phyloP scores from a whole-genome alignment of 1,140 invertebrate species.

The Macrobrachium nipponense region DNA sequence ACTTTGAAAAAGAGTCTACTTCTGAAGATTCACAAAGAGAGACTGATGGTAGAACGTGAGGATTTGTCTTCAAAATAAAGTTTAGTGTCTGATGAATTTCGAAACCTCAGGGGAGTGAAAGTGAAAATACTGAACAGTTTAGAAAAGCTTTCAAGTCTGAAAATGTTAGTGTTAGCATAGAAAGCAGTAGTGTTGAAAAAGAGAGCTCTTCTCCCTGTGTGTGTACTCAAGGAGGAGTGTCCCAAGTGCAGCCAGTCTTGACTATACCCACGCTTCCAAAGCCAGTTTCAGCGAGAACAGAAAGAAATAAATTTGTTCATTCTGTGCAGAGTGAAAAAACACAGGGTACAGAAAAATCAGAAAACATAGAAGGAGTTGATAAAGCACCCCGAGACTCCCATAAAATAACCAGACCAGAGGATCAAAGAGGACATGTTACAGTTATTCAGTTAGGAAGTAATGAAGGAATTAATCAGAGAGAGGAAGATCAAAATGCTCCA shows the following conservation, averaged over 20 bases:
- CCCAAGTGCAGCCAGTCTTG: not conserved
- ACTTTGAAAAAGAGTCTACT: conserved; percentile 48
- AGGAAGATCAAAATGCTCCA: not conserved
- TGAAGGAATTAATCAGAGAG: conserved; percentile 12
- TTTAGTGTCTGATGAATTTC: conserved; percentile 38
- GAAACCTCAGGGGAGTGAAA: conserved; percentile 34
- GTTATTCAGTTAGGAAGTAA: not conserved
- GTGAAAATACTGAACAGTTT: conserved; percentile 35
- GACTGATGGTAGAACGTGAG: conserved; percentile 32
- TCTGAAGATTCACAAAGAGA: conserved; percentile 52
- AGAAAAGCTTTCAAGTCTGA: conserved; percentile 31
- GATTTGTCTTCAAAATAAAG: conserved; percentile 49
- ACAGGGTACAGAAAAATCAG: conserved; percentile 3
- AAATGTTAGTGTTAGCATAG: conserved; percentile 37
- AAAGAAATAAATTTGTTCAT: conserved; percentile 36
- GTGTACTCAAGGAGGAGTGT: conserved; percentile 1
- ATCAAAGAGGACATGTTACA: not conserved
- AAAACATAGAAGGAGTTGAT: not conserved
- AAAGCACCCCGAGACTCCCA: not conserved
- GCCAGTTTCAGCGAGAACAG: conserved; percentile 43
- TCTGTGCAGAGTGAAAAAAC: conserved; percentile 16
- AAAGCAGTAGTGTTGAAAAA: conserved; percentile 9
- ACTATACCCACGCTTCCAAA: conserved; percentile 45
- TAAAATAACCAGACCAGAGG: not conserved
- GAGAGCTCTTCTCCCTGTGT: conserved; percentile 10